Conservation (phyloP, 2,797 vertebrate species). For the Microctenopoma steveboyesi region DNA sequence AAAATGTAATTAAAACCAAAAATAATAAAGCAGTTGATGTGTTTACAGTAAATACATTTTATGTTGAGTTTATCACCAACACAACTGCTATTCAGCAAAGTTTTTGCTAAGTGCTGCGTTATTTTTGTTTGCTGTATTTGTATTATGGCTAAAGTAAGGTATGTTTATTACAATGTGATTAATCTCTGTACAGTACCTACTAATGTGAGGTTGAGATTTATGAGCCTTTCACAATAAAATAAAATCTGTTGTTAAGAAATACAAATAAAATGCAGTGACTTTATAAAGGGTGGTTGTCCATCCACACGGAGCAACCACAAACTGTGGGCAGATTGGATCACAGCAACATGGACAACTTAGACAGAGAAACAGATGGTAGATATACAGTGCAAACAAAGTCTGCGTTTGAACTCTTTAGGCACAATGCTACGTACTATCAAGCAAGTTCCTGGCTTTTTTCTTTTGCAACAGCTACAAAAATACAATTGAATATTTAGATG, state of each 20-base stretch:
- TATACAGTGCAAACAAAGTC: neutral
- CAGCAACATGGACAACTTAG: neutral
- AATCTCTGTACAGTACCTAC: neutral
- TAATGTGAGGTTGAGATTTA: neutral
- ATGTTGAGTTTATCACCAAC: too few species aligned
- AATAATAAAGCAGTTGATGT: too few species aligned
- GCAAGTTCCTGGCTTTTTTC: neutral
- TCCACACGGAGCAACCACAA: neutral
- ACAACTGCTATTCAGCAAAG: neutral
- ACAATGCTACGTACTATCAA: neutral
- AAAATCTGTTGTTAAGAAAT: too few species aligned
- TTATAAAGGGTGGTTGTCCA: neutral
- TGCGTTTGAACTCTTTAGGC: neutral
- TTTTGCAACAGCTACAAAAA: neutral
- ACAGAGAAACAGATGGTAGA: neutral
- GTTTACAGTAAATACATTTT: too few species aligned
- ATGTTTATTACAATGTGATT: neutral
- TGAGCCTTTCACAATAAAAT: too few species aligned
- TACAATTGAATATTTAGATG: neutral
- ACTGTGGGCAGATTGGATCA: slow-evolving; percentile 7
- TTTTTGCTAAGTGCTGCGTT: slow-evolving; percentile 2
- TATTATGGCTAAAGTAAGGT: too few species aligned
- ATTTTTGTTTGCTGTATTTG: too few species aligned
- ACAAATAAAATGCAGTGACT: neutral
- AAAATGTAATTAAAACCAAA: too few species aligned